Base-by-base conservation (phyloP, 1,140 invertebrate species). In the Cepaea nemoralis region DNA sequence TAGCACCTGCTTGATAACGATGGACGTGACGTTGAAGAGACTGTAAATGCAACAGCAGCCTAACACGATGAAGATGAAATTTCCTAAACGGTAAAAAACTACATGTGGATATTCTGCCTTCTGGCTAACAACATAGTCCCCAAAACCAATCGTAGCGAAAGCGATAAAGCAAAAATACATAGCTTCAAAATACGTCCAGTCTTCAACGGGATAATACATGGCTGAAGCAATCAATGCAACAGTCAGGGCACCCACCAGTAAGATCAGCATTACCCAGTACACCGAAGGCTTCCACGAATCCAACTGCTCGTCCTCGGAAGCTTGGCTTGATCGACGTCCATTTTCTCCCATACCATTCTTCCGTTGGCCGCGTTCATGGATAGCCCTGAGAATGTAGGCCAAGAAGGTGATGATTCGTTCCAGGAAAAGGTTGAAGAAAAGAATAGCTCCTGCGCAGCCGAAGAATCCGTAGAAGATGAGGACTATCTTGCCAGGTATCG, bases 391-490 rank as follows among this genome's bases (percentile, higher is more conserved):
- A 42, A 94, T 91, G 90, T 93, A 94, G 10, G 94, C 94, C 14
- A 95, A 90, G 74, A 94, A 93, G 19, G 94, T 95, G 83, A 95
- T 94, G 78, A 95, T 94, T 55, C 94, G 91, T 86, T 95, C 94
- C 45, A 95, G 89, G 86, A 95, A 95, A 1, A 95, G 90, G 86
- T 95, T 95, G 91, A 95, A 95, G 90, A 95, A 95, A 1, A 95
- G 87, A 59, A 95, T 94, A 42, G 94, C 94, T 42, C 94, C 94
- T 45, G 94, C 94, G 89, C 94, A 95, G 33, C 94, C 94, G 33
- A 95, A 92, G 86, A 95, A 94, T 50, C 94, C 94, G 86, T 95
- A 95, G 75, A 94, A 90, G 80, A 95, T 93, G 22, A 94, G 93
- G n/a, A 94, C 91, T 8, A 93, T 90, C 88, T 94, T 93, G 0